Conservation (phyloP, 2,888 invertebrate species). For the Oxycera nigricornis region DNA sequence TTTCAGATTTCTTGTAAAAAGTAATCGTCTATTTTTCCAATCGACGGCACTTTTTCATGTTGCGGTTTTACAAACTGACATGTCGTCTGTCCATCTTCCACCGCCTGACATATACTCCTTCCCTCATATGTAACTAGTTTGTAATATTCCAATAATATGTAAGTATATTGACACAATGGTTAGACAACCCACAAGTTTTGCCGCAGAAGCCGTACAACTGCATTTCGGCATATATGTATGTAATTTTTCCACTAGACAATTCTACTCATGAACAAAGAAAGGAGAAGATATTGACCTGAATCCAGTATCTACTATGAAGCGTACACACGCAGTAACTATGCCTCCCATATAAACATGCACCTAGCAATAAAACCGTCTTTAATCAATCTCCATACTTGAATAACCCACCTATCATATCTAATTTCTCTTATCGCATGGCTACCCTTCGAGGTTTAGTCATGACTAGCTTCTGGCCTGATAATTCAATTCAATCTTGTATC, state of each 20-base stretch:
- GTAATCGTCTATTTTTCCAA: not conserved
- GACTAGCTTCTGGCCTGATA: not conserved
- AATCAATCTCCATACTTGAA: not conserved
- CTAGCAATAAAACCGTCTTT: not conserved
- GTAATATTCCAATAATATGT: slow-evolving; percentile 4
- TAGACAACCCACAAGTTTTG: not conserved
- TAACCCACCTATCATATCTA: not conserved
- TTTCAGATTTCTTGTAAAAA: not conserved
- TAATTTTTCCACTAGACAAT: not conserved
- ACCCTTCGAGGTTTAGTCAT: not conserved
- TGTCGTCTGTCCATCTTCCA: not conserved
- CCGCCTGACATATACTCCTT: not conserved
- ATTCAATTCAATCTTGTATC: not conserved
- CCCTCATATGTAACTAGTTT: too few species aligned
- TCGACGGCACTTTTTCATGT: slow-evolving; percentile 8
- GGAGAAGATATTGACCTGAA: slow-evolving; percentile 36
- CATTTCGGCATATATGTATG: not conserved
- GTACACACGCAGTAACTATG: not conserved
- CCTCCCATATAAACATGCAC: not conserved
- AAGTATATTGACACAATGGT: not conserved
- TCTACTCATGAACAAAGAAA: slow-evolving; percentile 13
- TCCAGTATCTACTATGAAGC: not conserved
- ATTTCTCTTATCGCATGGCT: slow-evolving; percentile 8
- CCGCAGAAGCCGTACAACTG: slow-evolving; percentile 2
- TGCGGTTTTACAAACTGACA: not conserved